These are phyloP conservation scores for Bombus confusus DNA, from an alignment of 1,140 invertebrate genomes.

Conservation along the genomic window DNA sequence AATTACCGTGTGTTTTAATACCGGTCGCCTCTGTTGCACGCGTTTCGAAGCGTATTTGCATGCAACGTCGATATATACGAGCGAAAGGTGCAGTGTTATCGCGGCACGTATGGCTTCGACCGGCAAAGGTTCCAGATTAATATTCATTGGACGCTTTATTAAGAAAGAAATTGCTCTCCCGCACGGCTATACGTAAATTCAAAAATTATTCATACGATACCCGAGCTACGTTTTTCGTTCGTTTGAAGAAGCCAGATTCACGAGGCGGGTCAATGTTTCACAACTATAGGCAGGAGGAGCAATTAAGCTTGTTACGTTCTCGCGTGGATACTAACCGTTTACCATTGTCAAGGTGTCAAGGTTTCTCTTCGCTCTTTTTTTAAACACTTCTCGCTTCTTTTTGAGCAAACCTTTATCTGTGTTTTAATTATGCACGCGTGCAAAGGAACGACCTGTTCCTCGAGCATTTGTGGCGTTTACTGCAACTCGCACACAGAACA, in stretches of 20 bases:
- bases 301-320: slow-evolving; percentile 30
- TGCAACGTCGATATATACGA: background rate
- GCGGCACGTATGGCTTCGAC: background rate
- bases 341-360: slow-evolving; percentile 6
- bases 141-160: slow-evolving; percentile 24
- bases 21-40: background rate
- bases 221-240: background rate
- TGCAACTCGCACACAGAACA: background rate
- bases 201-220: background rate
- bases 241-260: background rate
- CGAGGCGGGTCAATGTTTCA: background rate
- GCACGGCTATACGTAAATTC: background rate
- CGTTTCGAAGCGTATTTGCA: slow-evolving; percentile 13
- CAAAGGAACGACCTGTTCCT: background rate
- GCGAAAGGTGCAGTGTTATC: slow-evolving; percentile 7
- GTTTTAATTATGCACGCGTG: background rate
- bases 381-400: background rate
- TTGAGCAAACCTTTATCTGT: background rate
- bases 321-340: background rate
- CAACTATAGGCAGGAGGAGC: background rate
- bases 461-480: background rate
- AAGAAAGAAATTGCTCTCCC: slow-evolving; percentile 13
- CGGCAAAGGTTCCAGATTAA: slow-evolving; percentile 4
- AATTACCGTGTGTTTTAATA: slow-evolving; percentile 1
- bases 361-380: background rate